phyloP scores from a whole-genome alignment of 2,797 vertebrate genomes.

The Perodicticus potto region DNA sequence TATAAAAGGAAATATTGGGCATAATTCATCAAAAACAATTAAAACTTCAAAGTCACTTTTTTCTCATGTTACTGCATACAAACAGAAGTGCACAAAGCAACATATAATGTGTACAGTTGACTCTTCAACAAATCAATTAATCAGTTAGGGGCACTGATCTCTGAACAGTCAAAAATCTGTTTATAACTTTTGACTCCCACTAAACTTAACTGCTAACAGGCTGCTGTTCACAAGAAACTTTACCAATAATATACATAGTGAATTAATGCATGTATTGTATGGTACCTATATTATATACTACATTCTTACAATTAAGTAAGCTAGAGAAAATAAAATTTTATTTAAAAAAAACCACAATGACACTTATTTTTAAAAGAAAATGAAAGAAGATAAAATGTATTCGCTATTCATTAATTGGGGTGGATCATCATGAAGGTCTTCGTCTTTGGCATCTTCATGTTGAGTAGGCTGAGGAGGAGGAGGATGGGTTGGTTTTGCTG shows the following conservation, averaged over 20 bases:
- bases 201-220: not conserved
- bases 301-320: not conserved
- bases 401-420: not conserved
- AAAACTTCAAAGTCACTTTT: not conserved
- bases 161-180: not conserved
- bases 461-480: not conserved
- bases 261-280: not conserved
- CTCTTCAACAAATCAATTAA: not conserved
- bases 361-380: not conserved
- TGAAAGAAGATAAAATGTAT: not conserved
- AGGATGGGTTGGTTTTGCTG: not conserved
- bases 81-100: not conserved
- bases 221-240: not conserved
- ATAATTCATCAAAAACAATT: not conserved
- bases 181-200: not conserved
- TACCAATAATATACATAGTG: not conserved
- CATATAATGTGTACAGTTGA: not conserved
- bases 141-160: not conserved
- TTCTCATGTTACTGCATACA: not conserved
- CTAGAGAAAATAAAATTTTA: not conserved
- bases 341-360: not conserved
- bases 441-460: too few species aligned
- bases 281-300: not conserved
- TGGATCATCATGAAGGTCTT: not conserved
- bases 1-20: not conserved